A percentile compares a stretch with the other conserved stretches of the same genome.
phyloP scores from a whole-genome alignment of 2,797 vertebrate genomes.

The Lagodon rhomboides region DNA sequence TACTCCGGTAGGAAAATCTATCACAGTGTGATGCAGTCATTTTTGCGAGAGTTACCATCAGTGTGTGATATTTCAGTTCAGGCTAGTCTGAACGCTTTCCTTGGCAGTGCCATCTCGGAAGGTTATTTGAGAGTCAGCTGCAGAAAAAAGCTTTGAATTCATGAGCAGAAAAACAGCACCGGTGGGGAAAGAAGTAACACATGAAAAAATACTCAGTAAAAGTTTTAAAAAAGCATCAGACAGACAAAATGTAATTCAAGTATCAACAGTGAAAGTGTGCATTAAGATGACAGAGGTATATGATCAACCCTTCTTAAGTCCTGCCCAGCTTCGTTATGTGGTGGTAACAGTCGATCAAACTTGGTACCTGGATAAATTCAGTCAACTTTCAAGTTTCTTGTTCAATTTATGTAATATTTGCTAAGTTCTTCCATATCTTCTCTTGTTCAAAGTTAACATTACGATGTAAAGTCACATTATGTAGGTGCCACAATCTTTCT shows the following conservation, averaged over 20 bases:
- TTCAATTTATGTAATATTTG: too few relatives aligned
- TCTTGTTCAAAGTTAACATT: too few relatives aligned
- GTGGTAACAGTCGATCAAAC: too few relatives aligned
- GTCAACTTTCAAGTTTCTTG: too few relatives aligned
- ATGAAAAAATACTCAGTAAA: background rate
- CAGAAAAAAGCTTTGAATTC: slow-evolving; percentile 9
- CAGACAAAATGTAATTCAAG: background rate
- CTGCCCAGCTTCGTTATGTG: too few relatives aligned
- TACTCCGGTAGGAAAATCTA: background rate
- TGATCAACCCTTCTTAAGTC: too few relatives aligned
- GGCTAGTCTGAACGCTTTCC: background rate
- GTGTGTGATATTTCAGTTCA: background rate
- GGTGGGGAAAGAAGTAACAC: background rate
- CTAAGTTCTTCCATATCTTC: too few relatives aligned
- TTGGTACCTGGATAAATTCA: too few relatives aligned
- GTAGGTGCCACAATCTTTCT: too few relatives aligned
- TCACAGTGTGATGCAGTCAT: background rate
- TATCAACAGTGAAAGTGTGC: background rate
- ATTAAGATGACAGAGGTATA: background rate
- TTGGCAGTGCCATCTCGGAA: slow-evolving; percentile 3
- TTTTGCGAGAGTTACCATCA: background rate
- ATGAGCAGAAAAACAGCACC: background rate
- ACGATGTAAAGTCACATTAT: too few relatives aligned
- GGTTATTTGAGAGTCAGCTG: slow-evolving; percentile 7
- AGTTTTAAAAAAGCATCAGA: background rate